Evolutionary conservation across 2,113 vertebrate genomes (phyloP), one percentile per base, ranked within the genome.

Genomic region (Misgurnus mizolepis): DNA sequence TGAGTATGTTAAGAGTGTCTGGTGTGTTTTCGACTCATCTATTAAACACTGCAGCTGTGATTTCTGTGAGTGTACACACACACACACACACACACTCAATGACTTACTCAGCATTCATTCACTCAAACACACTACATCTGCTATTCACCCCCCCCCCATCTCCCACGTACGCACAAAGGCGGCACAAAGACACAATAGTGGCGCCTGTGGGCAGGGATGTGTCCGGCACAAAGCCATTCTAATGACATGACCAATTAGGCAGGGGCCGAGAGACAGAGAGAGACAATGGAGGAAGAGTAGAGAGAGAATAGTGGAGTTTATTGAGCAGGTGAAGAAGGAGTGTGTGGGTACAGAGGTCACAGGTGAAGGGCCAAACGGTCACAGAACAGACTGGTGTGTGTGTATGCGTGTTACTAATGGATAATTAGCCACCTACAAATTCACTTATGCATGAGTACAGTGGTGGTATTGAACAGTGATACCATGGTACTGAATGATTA

Each of bases 41-140:
- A 67, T 76, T 71, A 76, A 81, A 81, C 72, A 67, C 66, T 64
- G 67, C 80, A 82, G 80, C 80, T 82, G 80, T 62, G 66, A 66
- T 55, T 39, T 76, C 80, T 77, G 73, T 55, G 80, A 65, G 56
- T 68, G 64, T 55, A 68, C 80, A 76, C 72, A 67, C 61, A 66
- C 73, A 74, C n/a, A n/a, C n/a, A n/a, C n/a, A n/a, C 69, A 66
- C 71, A 77, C 74, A 43, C 58, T 77, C 73, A 69, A 64, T 78
- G 64, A 81, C 80, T 76, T 80, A 76, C 71, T 83, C 82, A 75
- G 82, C 76, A 83, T 83, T 83, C 82, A 79, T 74, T 67, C 81
- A 53, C 60, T 83, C 75, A 66, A 64, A 80, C 55, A 76, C 82
- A 80, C 66, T 45, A 61, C 74, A 73, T 69, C 39, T 67, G 62